phyloP scores from a whole-genome alignment of 2,888 invertebrate genomes.

The Leucania comma region DNA sequence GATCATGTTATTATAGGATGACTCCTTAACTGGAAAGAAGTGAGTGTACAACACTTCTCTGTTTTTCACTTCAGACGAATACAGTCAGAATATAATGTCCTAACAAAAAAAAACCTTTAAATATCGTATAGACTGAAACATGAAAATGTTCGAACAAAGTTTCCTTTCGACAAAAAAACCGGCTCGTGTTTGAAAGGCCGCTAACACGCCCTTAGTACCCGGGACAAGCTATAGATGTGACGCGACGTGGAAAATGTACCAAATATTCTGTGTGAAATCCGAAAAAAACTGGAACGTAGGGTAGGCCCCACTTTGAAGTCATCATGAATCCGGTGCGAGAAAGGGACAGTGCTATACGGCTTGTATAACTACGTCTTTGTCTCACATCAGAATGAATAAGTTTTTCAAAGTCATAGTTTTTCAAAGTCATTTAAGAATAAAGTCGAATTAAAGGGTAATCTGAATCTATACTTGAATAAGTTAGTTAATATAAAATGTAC shows the following conservation, averaged over 20 bases:
- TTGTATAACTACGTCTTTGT: too few relatives aligned
- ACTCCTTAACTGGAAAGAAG: not conserved
- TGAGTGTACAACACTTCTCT: not conserved
- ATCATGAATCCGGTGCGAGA: too few relatives aligned
- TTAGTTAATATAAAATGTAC: not conserved
- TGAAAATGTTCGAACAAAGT: slow-evolving; percentile 28
- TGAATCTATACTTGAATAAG: not conserved
- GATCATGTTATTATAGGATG: too few relatives aligned
- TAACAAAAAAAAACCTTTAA: not conserved
- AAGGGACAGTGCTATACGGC: too few relatives aligned
- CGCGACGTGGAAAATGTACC: slow-evolving; percentile 30
- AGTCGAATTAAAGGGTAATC: not conserved
- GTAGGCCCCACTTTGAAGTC: too few relatives aligned
- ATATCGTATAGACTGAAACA: slow-evolving; percentile 5
- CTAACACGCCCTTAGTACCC: slow-evolving; percentile 42
- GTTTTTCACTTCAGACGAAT: not conserved
- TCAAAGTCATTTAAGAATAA: slow-evolving; percentile 14
- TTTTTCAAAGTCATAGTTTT: slow-evolving; percentile 34
- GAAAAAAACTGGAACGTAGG: slow-evolving; percentile 16
- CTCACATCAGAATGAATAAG: too few relatives aligned
- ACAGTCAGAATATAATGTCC: not conserved
- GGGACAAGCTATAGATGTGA: slow-evolving; percentile 48
- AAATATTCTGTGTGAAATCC: slow-evolving; percentile 38
- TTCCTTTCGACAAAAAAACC: slow-evolving; percentile 6
- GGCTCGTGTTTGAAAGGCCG: slow-evolving; percentile 34